These are phyloP conservation scores for Xenopus borealis DNA, from an alignment of 2,113 vertebrate genomes.

Conservation along the genomic window DNA sequence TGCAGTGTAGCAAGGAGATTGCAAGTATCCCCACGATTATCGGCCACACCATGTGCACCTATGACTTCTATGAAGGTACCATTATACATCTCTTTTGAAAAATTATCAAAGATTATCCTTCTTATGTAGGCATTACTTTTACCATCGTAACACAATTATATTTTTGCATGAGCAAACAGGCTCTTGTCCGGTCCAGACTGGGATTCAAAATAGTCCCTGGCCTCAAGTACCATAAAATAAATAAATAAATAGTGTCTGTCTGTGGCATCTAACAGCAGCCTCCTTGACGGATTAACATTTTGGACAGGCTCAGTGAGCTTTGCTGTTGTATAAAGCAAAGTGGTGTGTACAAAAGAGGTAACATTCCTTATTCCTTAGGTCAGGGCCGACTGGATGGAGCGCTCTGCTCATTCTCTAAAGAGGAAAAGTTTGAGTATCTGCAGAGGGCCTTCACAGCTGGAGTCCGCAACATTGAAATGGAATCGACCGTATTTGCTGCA, in stretches of 20 bases:
- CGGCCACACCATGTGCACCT: constrained; percentile 80
- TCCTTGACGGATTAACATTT: neutral
- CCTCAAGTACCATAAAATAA: too few species aligned
- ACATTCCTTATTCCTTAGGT: constrained; percentile 58
- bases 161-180: too few species aligned
- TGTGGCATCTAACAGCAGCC: neutral
- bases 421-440: constrained; percentile 80
- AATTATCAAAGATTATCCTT: too few species aligned
- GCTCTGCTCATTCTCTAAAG: constrained; percentile 79
- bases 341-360: constrained; percentile 13
- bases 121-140: too few species aligned
- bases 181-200: too few species aligned
- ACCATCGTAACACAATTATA: too few species aligned
- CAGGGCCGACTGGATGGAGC: constrained; percentile 80
- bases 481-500: constrained; percentile 79
- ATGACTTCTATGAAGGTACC: constrained; percentile 85
- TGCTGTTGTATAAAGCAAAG: constrained; percentile 7
- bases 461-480: constrained; percentile 85
- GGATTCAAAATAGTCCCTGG: too few species aligned
- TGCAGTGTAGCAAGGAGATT: constrained; percentile 71
- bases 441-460: constrained; percentile 70
- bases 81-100: neutral
- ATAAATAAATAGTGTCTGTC: too few species aligned
- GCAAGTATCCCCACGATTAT: constrained; percentile 64
- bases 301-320: too few species aligned